phyloP scores from a whole-genome alignment of 2,888 invertebrate species.

The Netelia virgata region DNA sequence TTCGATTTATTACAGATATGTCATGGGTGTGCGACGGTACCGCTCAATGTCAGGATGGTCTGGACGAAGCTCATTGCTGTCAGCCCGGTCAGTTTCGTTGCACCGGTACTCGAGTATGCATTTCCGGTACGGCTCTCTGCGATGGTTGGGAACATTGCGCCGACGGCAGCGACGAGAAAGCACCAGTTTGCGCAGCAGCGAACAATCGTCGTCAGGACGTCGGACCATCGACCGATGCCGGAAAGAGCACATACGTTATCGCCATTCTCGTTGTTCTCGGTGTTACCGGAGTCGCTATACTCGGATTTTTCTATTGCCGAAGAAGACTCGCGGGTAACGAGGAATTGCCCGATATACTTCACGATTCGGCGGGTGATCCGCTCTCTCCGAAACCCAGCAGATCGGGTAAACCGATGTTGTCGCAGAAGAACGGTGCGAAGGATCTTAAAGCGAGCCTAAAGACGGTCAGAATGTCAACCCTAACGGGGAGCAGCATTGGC shows the following conservation, averaged over 20 bases:
- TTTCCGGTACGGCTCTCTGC: slow-evolving; percentile 89
- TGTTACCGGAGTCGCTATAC: slow-evolving; percentile 86
- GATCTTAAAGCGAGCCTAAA: slow-evolving; percentile 84
- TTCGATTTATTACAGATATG: slow-evolving; percentile 78
- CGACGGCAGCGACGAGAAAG: slow-evolving; percentile 92
- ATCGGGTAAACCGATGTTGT: slow-evolving; percentile 83
- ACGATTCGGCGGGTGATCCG: slow-evolving; percentile 89
- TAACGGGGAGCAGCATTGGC: slow-evolving; percentile 88
- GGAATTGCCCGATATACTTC: slow-evolving; percentile 86
- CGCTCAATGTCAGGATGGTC: slow-evolving; percentile 89
- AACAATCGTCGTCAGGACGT: slow-evolving; percentile 84
- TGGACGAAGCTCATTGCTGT: slow-evolving; percentile 91
- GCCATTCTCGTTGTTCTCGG: slow-evolving; percentile 87
- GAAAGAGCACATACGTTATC: slow-evolving; percentile 87
- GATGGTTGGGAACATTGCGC: slow-evolving; percentile 92
- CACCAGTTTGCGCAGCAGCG: slow-evolving; percentile 87
- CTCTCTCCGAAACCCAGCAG: slow-evolving; percentile 86
- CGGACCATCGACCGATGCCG: slow-evolving; percentile 78
- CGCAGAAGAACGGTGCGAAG: slow-evolving; percentile 83
- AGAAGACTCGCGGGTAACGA: slow-evolving; percentile 85
- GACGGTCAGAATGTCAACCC: slow-evolving; percentile 88
- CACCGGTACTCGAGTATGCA: slow-evolving; percentile 90
- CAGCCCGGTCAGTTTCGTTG: slow-evolving; percentile 89
- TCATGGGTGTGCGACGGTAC: slow-evolving; percentile 88
- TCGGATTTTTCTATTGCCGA: slow-evolving; percentile 86